Evolutionary conservation across 2,797 vertebrate genomes (phyloP).

Genomic region (Enoplosus armatus): DNA sequence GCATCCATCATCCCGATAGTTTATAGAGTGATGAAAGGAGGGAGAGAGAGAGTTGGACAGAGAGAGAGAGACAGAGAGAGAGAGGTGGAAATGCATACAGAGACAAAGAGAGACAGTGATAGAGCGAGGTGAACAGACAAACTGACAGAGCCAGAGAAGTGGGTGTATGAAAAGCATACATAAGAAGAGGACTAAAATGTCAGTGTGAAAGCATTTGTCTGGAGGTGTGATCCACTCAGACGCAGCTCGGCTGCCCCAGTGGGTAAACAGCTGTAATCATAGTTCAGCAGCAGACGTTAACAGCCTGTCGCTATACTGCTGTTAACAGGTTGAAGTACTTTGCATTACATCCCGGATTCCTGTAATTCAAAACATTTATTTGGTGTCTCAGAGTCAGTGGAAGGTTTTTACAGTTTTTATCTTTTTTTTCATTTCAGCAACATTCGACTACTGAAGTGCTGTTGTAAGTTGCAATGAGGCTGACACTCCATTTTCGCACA

Average conservation of each 20-base stretch:
- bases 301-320: conserved; percentile 41
- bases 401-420: neutral
- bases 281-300: conserved; percentile 63
- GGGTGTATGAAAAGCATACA: conserved; percentile 75
- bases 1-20: conserved; percentile 68
- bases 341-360: conserved; percentile 47
- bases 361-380: conserved; percentile 32
- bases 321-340: conserved; percentile 50
- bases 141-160: conserved; percentile 63
- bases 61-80: conserved; percentile 1
- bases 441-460: neutral
- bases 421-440: neutral
- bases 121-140: conserved; percentile 56
- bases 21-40: conserved; percentile 60
- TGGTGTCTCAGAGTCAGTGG: conserved; percentile 7
- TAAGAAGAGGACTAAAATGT: conserved; percentile 74
- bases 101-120: conserved; percentile 53
- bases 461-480: neutral
- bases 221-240: conserved; percentile 76
- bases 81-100: conserved; percentile 22
- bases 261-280: conserved; percentile 74
- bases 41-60: conserved; percentile 18
- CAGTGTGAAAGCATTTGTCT: conserved; percentile 66
- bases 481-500: neutral
- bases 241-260: conserved; percentile 45